phyloP scores from a whole-genome alignment of 37 sponge, comb jelly and placozoan genomes.

The Lycopodina hypogea region DNA sequence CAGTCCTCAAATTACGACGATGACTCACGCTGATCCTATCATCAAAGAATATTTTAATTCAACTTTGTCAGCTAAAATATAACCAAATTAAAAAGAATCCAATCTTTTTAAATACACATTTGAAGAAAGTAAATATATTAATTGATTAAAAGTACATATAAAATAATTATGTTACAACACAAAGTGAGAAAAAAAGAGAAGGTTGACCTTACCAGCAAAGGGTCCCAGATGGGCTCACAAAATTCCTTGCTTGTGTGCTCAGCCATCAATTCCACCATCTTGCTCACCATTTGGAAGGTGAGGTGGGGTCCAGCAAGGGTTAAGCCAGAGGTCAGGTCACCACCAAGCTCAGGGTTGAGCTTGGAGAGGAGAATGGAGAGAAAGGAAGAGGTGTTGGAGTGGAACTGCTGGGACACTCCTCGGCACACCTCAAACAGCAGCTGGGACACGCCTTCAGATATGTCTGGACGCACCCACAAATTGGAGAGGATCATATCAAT shows the following conservation, averaged over 20 bases:
- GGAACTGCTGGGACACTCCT: conserved; percentile 80
- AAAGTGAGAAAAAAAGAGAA: background rate
- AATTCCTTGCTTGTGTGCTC: conserved; percentile 67
- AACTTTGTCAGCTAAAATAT: too few relatives aligned
- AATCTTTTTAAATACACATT: too few relatives aligned
- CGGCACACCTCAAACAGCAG: conserved; percentile 84
- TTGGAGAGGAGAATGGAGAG: conserved; percentile 43
- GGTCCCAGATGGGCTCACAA: conserved; percentile 46
- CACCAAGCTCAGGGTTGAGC: conserved; percentile 15
- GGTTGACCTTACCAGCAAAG: conserved; percentile 31
- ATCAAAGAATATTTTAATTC: too few relatives aligned
- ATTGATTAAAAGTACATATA: too few relatives aligned
- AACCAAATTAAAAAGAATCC: too few relatives aligned
- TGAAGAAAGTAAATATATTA: too few relatives aligned
- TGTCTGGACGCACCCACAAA: conserved; percentile 11
- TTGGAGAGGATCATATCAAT: conserved; percentile 11
- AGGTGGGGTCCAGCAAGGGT: background rate
- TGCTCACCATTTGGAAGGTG: conserved; percentile 41
- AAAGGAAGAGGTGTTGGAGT: conserved; percentile 63
- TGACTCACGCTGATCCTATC: too few relatives aligned
- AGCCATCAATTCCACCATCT: conserved; percentile 66
- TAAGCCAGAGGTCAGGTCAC: background rate
- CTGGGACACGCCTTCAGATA: conserved; percentile 79
- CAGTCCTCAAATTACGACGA: too few relatives aligned
- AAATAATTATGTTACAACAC: too few relatives aligned